Base-by-base conservation (phyloP, 1,140 invertebrate genomes). In the Tenebrio molitor region DNA sequence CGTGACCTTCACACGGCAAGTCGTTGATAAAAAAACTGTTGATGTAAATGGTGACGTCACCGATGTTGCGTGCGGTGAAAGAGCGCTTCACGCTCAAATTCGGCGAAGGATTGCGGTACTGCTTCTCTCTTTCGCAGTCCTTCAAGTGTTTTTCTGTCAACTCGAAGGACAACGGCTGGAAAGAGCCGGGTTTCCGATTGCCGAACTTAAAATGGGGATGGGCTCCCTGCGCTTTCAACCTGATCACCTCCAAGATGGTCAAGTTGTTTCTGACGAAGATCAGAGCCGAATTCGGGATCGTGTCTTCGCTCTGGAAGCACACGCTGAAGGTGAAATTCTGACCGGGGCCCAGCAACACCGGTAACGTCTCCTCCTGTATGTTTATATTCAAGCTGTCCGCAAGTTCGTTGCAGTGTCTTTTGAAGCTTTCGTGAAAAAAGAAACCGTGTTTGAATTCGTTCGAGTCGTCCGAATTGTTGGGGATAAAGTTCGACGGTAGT, bases 31-130 rank as follows among this genome's bases (percentile, higher is more conserved):
- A 87, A 83, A 96, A 95, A 14, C 89, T 87, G 71, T 88, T 89
- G 33, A 97, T 87, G 8, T 89, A 88, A 53, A 98, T 88, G 0
- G 91, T 89, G 36, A 97, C 86, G 77, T 93, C 91, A 0, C 97
- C 96, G 1, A 91, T 92, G 84, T 99, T 98, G 75, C 91, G 87
- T 2, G 95, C 93, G n/a, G 90, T 90, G 80, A 98, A 96, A 1
- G 93, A 91, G 74, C 95, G 88, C 75, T 92, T 92, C 8, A 96
- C 91, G 0, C 92, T 94, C 63, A 95, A 86, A 81, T 91, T 91
- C 3, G 91, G 91, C 44, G 86, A 81, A 14, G 86, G 78, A 64
- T 76, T 71, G 44, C 65, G 42, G 53, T 53, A 63, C 42, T 58
- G 64, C 10, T 78, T 86, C 87, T 86, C 86, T 87, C 87, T 84